Evolutionary conservation across 2,888 invertebrate species (phyloP).

Genomic region (Apocheima hispidaria): DNA sequence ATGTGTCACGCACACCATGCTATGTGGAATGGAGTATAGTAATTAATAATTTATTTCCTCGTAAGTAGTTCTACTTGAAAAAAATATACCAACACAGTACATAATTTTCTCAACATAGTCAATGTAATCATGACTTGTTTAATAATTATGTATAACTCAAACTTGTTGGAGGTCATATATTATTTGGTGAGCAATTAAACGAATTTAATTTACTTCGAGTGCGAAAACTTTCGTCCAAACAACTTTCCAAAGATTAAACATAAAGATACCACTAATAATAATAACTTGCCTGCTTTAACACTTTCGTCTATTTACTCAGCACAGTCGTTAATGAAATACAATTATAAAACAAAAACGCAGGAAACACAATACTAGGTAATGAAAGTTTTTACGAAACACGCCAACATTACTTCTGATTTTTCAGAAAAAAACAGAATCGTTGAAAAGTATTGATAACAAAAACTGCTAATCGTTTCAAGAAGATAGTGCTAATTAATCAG

Average conservation of each 20-base stretch:
- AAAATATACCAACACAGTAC: too few relatives aligned
- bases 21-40: too few relatives aligned
- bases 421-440: constrained; percentile 5
- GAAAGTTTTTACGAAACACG: constrained; percentile 8
- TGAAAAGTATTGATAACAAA: constrained; percentile 9
- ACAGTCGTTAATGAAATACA: constrained; percentile 1
- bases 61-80: too few relatives aligned
- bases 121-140: too few relatives aligned
- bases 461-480: constrained; percentile 2
- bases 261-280: constrained; percentile 8
- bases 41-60: too few relatives aligned
- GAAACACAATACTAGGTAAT: neutral
- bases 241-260: constrained; percentile 26
- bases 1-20: too few relatives aligned
- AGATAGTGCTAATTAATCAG: neutral
- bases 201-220: constrained; percentile 14
- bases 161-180: neutral
- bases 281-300: constrained; percentile 12
- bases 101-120: too few relatives aligned
- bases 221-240: constrained; percentile 20
- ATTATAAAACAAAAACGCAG: constrained; percentile 5
- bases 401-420: neutral
- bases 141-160: too few relatives aligned
- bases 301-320: constrained; percentile 7
- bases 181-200: constrained; percentile 12